Evolutionary conservation across 2,797 vertebrate species (phyloP).

Genomic region (Alca torda): DNA sequence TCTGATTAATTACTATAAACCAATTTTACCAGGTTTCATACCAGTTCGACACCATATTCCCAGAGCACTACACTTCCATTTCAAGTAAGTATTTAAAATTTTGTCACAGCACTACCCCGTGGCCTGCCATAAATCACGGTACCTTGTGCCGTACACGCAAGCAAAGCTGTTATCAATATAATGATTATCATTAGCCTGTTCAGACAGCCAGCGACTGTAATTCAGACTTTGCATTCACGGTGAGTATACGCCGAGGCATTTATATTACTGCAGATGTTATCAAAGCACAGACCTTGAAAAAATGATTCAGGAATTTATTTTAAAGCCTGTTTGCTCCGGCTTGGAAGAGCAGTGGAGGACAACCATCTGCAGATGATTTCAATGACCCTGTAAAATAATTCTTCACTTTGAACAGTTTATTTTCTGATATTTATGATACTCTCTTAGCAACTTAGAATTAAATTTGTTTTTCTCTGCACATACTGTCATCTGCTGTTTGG

Average conservation of each 20-base stretch:
- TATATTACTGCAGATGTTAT: conserved; percentile 29
- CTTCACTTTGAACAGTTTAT: background rate
- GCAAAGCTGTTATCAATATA: background rate
- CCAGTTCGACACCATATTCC: fast-evolving
- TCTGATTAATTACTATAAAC: background rate
- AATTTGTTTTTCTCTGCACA: background rate
- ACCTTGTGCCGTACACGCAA: background rate
- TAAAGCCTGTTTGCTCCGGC: conserved; percentile 5
- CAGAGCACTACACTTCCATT: background rate
- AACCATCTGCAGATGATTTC: conserved; percentile 11
- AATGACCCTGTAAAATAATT: background rate
- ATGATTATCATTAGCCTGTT: background rate
- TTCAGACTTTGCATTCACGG: background rate
- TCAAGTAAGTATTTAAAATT: background rate
- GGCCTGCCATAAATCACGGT: background rate
- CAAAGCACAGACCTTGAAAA: conserved; percentile 22
- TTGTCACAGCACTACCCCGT: background rate
- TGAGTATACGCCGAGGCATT: background rate
- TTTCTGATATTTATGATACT: conserved; percentile 26
- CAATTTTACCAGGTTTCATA: background rate
- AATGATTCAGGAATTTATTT: background rate
- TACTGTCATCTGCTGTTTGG: conserved; percentile 13
- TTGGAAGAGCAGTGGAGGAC: background rate
- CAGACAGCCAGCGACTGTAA: background rate
- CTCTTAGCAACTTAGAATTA: conserved; percentile 3